phyloP scores from a whole-genome alignment of 2,113 vertebrate genomes.

The Numida meleagris region DNA sequence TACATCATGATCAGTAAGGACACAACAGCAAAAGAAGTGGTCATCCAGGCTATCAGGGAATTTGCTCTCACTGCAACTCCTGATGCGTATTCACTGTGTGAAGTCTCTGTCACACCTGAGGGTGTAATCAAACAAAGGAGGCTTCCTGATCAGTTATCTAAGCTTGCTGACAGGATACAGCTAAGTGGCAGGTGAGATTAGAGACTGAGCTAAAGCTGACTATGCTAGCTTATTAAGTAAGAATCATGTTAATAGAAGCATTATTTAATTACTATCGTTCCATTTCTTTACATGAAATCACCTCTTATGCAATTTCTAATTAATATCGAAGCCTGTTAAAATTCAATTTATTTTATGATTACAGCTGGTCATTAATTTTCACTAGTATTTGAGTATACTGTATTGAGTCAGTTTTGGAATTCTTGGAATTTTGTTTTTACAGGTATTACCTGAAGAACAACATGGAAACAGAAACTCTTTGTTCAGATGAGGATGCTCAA shows the following conservation, averaged over 20 bases:
- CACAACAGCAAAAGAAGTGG: conserved; percentile 97
- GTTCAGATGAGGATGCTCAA: conserved; percentile 97
- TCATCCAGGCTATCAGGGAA: conserved; percentile 93
- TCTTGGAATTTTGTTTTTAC: neutral
- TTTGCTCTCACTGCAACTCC: conserved; percentile 92
- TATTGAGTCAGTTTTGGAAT: neutral
- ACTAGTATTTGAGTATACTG: neutral
- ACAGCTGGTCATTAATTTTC: neutral
- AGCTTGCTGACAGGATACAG: conserved; percentile 96
- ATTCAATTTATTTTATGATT: neutral
- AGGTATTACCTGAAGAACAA: conserved; percentile 99
- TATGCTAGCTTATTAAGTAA: neutral
- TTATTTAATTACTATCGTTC: neutral
- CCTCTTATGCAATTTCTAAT: neutral
- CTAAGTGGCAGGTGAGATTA: conserved; percentile 90
- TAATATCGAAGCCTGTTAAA: neutral
- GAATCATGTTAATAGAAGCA: neutral
- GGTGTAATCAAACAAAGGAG: conserved; percentile 96
- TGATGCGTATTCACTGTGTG: conserved; percentile 93
- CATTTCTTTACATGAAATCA: neutral
- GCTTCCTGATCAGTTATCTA: conserved; percentile 96
- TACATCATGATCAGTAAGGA: conserved; percentile 99
- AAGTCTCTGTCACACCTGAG: conserved; percentile 97
- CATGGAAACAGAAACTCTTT: conserved; percentile 98
- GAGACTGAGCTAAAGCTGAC: neutral